Evolutionary conservation across 37 sponge, comb jelly and placozoan genomes (phyloP), one percentile per base, ranked within the genome.

Genomic region (Aphrocallistes beatrix): DNA sequence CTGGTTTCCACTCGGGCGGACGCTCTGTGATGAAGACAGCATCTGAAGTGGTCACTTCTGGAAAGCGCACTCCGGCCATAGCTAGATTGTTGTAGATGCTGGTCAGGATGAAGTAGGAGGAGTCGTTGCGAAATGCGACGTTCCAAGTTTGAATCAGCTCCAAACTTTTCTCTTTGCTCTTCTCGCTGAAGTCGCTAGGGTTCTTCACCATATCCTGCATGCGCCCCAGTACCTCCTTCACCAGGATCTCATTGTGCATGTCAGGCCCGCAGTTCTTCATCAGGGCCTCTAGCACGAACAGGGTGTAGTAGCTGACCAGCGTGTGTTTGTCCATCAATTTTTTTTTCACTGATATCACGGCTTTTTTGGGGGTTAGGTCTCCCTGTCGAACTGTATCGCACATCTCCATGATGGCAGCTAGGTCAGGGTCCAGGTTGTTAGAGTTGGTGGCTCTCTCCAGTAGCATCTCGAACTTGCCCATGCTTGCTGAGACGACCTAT

Each of bases 191-290:
- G 47, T 21, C 51, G 51, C 51, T 21, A 38, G 85, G 48, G 49
- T 40, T 84, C 50, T 87, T 92, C 16, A 97, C 85, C 37, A 94
- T 48, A 0, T 69, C 84, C 88, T 94, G 94, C 84, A 97, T 85
- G 36, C 88, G 88, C 6, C 37, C 82, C 39, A 97, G 83, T 38
- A 97, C 90, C 81, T 94, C 93, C 47, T 51, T 51, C 30, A 90
- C 45, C 37, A 94, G 88, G n/a, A 97, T 82, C 40, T 97, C 94
- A 0, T 87, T 86, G 40, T 94, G 93, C 23, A 94, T 82, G 37
- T 92, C 91, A 34, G 88, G 82, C 1, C 89, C 86, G 82, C 94
- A 94, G 87, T 97, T 97, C 91, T 97, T 97, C 87, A 94, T 91
- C 34, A 92, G 39, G 23, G 92, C 90, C 23, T 97, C 94, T 60